Evolutionary conservation across 2,888 invertebrate genomes (phyloP), one percentile per base, ranked within the genome.

Genomic region (Drosophila hawaiiensis): DNA sequence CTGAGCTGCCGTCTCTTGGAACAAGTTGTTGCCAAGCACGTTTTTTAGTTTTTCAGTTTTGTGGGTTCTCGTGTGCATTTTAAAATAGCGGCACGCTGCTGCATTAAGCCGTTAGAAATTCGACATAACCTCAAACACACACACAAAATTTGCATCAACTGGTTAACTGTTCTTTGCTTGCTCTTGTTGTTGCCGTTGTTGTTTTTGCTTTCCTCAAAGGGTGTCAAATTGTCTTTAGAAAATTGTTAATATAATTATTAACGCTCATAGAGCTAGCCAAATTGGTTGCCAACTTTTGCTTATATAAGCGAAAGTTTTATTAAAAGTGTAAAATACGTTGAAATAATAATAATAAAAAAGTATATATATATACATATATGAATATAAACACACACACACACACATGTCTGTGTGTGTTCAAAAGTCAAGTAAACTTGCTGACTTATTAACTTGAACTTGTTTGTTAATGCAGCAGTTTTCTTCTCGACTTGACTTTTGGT

Each of bases 1-100:
- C 86, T 83, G 78, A 83, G 74, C 70, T 59, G 67, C 89, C 68
- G 78, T 82, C 80, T 71, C 78, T 71, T 66, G 67, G 71, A 62
- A 53, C 84, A 90, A 50, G 47, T 81, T 85, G 91, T 90, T 90
- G 89, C 87, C 89, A 86, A 86, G 85, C 91, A 90, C 85, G 89
- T 90, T 90, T 90, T 86, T 86, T 65, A 82, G 86, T 85, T 90
- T 90, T 83, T 86, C 66, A 82, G 86, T 83, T 85, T 87, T 66
- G 72, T 76, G 67, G 76, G 69, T 82, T 89, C 89, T 88, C 73
- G 73, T 73, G 64, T 87, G 86, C 83, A 84, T 85, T 83, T 70
- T 80, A 56, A 78, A 77, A 68, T 83, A 89, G 88, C 90, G 88
- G 88, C 78, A 54, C 61, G 66, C 65, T 90, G 90, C 87, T 90